phyloP scores from a whole-genome alignment of 2,888 invertebrate genomes.

The Hypsopygia costalis region DNA sequence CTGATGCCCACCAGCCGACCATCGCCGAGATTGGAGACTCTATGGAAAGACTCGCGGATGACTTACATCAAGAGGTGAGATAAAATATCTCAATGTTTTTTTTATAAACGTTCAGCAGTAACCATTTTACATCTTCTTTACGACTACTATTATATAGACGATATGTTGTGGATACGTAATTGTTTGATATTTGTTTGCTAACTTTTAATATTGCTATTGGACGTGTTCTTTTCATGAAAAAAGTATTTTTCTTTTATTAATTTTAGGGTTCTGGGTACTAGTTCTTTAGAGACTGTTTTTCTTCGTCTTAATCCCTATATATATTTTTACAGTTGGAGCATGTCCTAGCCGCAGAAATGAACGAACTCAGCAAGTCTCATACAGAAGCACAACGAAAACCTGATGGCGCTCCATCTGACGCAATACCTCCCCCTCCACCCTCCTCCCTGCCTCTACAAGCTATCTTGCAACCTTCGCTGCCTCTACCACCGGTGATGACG shows the following conservation, averaged over 20 bases:
- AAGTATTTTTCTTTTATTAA: no score
- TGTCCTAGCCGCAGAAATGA: conserved; percentile 67
- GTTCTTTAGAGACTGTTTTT: no score
- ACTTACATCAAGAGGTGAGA: conserved; percentile 87
- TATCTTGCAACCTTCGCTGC: conserved; percentile 40
- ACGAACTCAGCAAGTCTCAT: conserved; percentile 57
- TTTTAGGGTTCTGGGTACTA: no score
- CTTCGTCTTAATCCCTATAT: no score
- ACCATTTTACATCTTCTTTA: no score
- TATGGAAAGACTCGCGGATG: conserved; percentile 91
- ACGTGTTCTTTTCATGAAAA: no score
- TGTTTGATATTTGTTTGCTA: no score
- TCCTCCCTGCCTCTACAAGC: conserved; percentile 51
- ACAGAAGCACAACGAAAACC: conserved; percentile 66
- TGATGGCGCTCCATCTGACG: conserved; percentile 69
- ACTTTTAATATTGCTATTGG: no score
- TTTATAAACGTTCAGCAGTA: no score
- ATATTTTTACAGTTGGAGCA: conserved; percentile 58
- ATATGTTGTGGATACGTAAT: no score
- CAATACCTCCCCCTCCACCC: conserved; percentile 60
- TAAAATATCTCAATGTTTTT: no score
- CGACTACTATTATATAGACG: no score
- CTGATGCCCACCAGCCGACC: conserved; percentile 81
- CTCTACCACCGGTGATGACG: conserved; percentile 26
- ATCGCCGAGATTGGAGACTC: conserved; percentile 92